Conservation (phyloP, 2,797 vertebrate genomes). For the Diglossa cyanea region DNA sequence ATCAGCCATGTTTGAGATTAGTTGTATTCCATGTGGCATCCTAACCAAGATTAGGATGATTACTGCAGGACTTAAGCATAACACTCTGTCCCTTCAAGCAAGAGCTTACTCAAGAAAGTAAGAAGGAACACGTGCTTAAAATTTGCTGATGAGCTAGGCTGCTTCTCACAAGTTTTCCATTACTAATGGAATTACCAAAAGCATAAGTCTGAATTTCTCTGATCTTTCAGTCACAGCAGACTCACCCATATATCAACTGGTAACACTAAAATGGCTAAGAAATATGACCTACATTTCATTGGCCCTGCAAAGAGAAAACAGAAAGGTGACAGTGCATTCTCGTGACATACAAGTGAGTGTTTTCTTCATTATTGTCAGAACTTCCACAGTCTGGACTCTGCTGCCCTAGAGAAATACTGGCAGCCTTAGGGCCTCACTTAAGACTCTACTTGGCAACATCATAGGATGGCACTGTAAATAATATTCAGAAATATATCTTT, state of each 20-base stretch:
- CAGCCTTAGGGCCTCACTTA: not conserved
- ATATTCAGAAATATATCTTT: not conserved
- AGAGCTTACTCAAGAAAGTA: not conserved
- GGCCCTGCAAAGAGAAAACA: not conserved
- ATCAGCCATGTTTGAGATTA: not conserved
- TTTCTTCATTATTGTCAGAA: not conserved
- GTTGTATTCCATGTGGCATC: not conserved
- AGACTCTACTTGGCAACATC: not conserved
- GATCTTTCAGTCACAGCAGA: not conserved
- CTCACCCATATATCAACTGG: accelerated
- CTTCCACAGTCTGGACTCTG: not conserved
- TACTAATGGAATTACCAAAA: not conserved
- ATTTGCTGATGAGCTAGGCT: not conserved
- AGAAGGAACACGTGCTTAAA: not conserved
- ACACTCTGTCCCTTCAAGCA: not conserved
- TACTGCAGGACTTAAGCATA: not conserved
- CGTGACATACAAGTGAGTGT: accelerated
- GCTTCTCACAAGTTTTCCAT: not conserved
- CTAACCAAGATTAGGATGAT: not conserved
- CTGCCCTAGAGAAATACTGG: not conserved
- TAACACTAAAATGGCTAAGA: not conserved
- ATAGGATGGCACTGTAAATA: not conserved
- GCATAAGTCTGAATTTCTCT: not conserved
- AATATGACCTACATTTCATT: not conserved
- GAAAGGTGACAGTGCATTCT: not conserved